Base-by-base conservation (phyloP, 2,888 invertebrate species). In the Netelia inedita region DNA sequence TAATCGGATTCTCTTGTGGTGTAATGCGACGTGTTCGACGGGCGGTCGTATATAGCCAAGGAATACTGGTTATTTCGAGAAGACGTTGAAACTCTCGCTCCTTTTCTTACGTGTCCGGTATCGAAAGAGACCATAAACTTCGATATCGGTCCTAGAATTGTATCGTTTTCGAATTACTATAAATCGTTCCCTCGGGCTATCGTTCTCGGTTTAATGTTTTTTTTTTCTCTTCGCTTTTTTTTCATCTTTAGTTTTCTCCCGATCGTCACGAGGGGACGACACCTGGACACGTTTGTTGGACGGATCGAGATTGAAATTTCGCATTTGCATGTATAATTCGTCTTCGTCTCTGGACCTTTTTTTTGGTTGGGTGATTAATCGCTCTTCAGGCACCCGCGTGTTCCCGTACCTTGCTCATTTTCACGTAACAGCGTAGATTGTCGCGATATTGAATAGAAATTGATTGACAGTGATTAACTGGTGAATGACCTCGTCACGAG, bases 61-160 rank as follows among this genome's bases (percentile, higher is more conserved):
- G 68, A 69, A 69, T 69, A 73, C 73, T 69, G 73, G 73, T 78
- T 78, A 82, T 68, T 81, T 72, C 74, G 59, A 65, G 72, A 74
- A 75, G 50, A 50, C 28, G 66, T 81, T 66, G 28, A 66, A 50
- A 82, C 41, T 61, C 35, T 57, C 46, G 57, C 9, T 57, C 16
- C 9, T 16, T 19, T 57, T 57, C 57, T 9, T 57, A 11, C 57
- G 2, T 43, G 23, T 53, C 63, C 46, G 69, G 16, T 69, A 55
- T 73, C 57, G 35, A 28, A 1, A 16, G 50, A 79, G 68, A 50
- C 66, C 61, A 55, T 81, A 69, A 82, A 78, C 43, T 76, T 59
- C 50, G 76, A 82, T 72, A 78, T 68, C 66, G 16, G 23, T 19
- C 2, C 21, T 28, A 55, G 66, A 63, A 82, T 43, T 46, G 16